Percentiles rank a stretch among this genome's conserved stretches.
These are phyloP conservation scores for Scophthalmus maximus DNA, from an alignment of 2,113 vertebrate species.

Conservation along the genomic window DNA sequence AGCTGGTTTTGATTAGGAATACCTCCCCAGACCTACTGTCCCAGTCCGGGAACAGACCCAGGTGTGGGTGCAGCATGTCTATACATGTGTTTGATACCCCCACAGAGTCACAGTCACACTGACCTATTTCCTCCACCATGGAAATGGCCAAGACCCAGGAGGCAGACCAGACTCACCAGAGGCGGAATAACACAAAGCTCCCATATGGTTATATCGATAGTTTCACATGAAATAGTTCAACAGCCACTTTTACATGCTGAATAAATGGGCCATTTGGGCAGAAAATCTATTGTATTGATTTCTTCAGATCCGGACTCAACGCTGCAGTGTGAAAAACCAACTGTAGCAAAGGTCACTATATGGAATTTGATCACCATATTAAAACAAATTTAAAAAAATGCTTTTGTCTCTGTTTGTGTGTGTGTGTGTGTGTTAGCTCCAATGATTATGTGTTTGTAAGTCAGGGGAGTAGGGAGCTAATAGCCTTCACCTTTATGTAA, in stretches of 20 bases:
- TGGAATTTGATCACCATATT: constrained; percentile 34
- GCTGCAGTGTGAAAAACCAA: constrained; percentile 45
- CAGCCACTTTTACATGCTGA: constrained; percentile 40
- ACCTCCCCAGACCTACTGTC: constrained; percentile 63
- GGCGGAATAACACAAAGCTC: constrained; percentile 45
- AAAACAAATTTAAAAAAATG: constrained; percentile 23
- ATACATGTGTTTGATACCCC: constrained; percentile 43
- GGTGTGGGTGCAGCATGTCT: constrained; percentile 51
- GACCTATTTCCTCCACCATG: constrained; percentile 69
- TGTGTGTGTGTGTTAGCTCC: constrained; percentile 1
- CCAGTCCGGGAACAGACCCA: constrained; percentile 73
- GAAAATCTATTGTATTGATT: constrained; percentile 64
- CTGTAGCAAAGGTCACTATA: constrained; percentile 11
- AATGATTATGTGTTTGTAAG: constrained; percentile 32
- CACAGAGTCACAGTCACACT: constrained; percentile 57
- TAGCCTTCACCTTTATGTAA: constrained; percentile 69
- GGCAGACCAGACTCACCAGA: constrained; percentile 49
- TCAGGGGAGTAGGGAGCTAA: constrained; percentile 43
- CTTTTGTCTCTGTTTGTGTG: constrained; percentile 6
- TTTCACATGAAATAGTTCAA: constrained; percentile 60
- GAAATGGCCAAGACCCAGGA: constrained; percentile 53
- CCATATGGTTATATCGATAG: constrained; percentile 48
- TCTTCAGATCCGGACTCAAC: constrained; percentile 54
- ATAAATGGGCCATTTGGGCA: constrained; percentile 49
- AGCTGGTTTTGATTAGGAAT: constrained; percentile 77